Base-by-base conservation (phyloP, 2,888 invertebrate genomes). In the Ischnus inquisitorius region DNA sequence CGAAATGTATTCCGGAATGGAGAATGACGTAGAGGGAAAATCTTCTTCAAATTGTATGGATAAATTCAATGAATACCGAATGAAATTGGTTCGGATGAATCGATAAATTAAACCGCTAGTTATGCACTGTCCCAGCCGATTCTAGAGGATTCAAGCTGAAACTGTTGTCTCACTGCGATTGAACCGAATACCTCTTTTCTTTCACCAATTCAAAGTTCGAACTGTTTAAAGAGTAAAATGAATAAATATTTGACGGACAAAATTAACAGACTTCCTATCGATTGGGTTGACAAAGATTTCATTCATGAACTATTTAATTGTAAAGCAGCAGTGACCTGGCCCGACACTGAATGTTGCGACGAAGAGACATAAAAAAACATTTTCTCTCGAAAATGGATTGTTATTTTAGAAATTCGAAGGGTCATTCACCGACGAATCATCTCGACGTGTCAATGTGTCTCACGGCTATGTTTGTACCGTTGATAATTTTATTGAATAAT, bases 1-100 rank as follows among this genome's bases (percentile, higher is more conserved):
- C 34, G 43, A 46, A 22, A 62, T 28, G 75, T 79, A 79, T 75
- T 83, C 68, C 19, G 10, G 28, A 34, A 57, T 54, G 64, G 54
- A 75, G 64, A 75, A 69, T 75, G n/a, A 39, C 28, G 64, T 28
- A n/a, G 16, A 64, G n/a, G 16, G 14, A 67, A 34, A 34, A 72
- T 60, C 64, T 75, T 48, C 43, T 6, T 4, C n/a, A 8, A 75
- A 34, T 16, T n/a, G 48, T 16, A 48, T 43, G 34, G 46, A 28
- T 48, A 46, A 46, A 43, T 74, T 28, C 14, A 60, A 10, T 22
- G 28, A 19, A 72, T 62, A 12, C 22, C 8, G 39, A 48, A 16
- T 41, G 62, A 54, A 54, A 54, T 54, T 22, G 54, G 19, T 12
- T 54, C n/a, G 1, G 54, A 34, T 22, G 16, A 51, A 65, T 65